A percentile compares a stretch with the other conserved stretches of the same genome.
Evolutionary conservation across 2,888 invertebrate genomes (phyloP).

Genomic region (Marronus borbonicus): DNA sequence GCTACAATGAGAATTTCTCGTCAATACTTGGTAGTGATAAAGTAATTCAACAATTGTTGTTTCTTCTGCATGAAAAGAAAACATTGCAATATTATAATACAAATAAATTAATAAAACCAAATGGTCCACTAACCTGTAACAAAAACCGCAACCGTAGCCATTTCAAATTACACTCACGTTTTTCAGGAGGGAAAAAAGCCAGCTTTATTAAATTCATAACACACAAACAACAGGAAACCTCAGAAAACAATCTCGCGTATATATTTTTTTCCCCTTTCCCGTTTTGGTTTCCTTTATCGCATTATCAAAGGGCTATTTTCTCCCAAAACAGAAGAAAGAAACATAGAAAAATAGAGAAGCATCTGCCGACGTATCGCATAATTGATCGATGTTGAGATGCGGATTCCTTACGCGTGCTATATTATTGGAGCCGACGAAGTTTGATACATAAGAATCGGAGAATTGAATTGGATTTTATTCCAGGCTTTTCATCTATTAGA

Average conservation of each 20-base stretch:
- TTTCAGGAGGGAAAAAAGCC: no score
- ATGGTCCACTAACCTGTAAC: no score
- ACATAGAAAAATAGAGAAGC: background rate
- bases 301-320: constrained; percentile 1
- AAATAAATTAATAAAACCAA: no score
- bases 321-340: background rate
- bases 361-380: background rate
- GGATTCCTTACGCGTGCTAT: constrained; percentile 9
- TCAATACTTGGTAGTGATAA: no score
- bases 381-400: constrained; percentile 16
- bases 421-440: constrained; percentile 16
- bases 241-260: constrained; percentile 4
- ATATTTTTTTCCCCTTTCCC: constrained; percentile 1
- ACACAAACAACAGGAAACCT: background rate
- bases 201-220: background rate
- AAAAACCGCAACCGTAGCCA: no score
- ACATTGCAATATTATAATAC: no score
- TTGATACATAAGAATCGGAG: constrained; percentile 27
- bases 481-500: constrained; percentile 7
- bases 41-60: no score
- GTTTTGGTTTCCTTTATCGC: background rate
- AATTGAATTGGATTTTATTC: constrained; percentile 34
- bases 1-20: background rate
- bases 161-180: no score
- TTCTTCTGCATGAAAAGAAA: no score